Base-by-base conservation (phyloP, 2,113 vertebrate genomes). In the Psittacula cyanocephala region DNA sequence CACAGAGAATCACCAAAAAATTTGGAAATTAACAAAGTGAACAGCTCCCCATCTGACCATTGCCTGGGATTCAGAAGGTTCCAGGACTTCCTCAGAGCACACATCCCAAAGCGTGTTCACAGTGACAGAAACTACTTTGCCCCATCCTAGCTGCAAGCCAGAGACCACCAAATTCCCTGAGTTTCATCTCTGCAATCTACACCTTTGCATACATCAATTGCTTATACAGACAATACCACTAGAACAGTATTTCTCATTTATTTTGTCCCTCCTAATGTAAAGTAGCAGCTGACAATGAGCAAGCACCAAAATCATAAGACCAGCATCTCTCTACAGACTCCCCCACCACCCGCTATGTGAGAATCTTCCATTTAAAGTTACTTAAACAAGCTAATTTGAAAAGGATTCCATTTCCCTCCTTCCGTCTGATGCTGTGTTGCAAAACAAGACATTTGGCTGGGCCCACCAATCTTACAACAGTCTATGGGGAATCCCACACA, bases 401-500 rank as follows among this genome's bases (percentile, higher is more conserved):
- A 37, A 77, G 62, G 70, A 94, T 86, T 81, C 49, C 4, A 0
- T 46, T 92, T 53, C 78, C 70, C 88, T 95, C 93, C 72, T 90
- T 85, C 46, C n/a, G 33, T 86, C 80, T 81, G 74, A 94, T 43
- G 83, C 49, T 86, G 6, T 87, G 78, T 94, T 96, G 72, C 91
- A 94, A 95, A 97, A 94, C 77, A 95, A 95, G 94, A 70, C 41
- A 62, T 91, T 93, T 93, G 89, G 84, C 91, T 91, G 65, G 75
- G 88, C 68, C 63, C 71, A 82, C 86, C 63, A 27, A 88, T 81
- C 81, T 82, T 95, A 92, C 43, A 95, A 81, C 91, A 94, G 86
- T 96, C 85, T 93, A 81, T 88, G 88, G 94, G 96, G 94, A 97
- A 95, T 96, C 95, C 93, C 88, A 94, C 95, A 91, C 77, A 93